Conservation (phyloP, 2,797 vertebrate species). For the Pterois miles region DNA sequence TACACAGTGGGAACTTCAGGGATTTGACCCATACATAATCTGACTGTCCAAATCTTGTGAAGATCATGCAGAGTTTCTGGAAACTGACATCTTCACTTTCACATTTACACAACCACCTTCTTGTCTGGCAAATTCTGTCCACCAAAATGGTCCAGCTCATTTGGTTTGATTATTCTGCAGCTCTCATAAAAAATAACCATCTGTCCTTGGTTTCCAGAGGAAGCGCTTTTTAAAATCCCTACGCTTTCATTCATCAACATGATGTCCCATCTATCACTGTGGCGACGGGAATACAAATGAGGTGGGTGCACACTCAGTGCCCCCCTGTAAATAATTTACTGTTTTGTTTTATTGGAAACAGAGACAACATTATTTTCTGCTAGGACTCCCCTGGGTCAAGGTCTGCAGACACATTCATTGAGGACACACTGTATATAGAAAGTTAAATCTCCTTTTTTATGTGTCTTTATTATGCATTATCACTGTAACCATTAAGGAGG, state of each 20-base stretch:
- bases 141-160: slow-evolving; percentile 69
- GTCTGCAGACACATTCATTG: slow-evolving; percentile 74
- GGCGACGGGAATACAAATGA: slow-evolving; percentile 79
- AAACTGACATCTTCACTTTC: slow-evolving; percentile 59
- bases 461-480: slow-evolving; percentile 73
- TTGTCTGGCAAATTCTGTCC: slow-evolving; percentile 54
- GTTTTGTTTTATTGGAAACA: slow-evolving; percentile 84
- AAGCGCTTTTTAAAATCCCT: slow-evolving; percentile 77
- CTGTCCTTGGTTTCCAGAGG: slow-evolving; percentile 81
- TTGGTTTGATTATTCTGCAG: slow-evolving; percentile 79
- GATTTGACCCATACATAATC: slow-evolving; percentile 17
- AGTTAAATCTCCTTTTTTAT: slow-evolving; percentile 59
- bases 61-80: slow-evolving; percentile 14
- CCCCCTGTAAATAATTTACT: slow-evolving; percentile 84
- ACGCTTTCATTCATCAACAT: slow-evolving; percentile 79
- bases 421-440: slow-evolving; percentile 49
- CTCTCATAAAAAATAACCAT: slow-evolving; percentile 81
- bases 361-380: slow-evolving; percentile 79
- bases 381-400: slow-evolving; percentile 76
- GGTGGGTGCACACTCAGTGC: slow-evolving; percentile 73
- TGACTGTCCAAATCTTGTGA: not conserved
- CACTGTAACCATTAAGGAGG: slow-evolving; percentile 53
- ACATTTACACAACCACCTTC: slow-evolving; percentile 46
- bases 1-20: slow-evolving; percentile 5
- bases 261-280: slow-evolving; percentile 82